phyloP scores from a whole-genome alignment of 1,140 invertebrate species.

The Triops longicaudatus region DNA sequence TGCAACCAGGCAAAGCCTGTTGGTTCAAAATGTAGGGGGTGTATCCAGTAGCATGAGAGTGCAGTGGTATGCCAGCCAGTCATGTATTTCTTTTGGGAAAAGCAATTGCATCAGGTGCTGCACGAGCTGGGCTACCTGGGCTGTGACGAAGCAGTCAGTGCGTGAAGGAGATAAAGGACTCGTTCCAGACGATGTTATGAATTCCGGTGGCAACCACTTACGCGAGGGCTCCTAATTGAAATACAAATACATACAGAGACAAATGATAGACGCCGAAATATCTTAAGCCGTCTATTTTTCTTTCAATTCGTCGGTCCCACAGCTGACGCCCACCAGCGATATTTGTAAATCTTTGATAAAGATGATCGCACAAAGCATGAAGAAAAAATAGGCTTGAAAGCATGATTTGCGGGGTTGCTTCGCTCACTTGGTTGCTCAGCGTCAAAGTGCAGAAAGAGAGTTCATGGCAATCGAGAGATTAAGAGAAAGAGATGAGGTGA shows the following conservation, averaged over 20 bases:
- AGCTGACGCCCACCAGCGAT: not conserved
- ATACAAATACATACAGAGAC: not conserved
- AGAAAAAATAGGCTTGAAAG: not conserved
- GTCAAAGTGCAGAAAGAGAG: not conserved
- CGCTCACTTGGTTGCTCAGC: not conserved
- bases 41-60: not conserved
- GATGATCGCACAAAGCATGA: not conserved
- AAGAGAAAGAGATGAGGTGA: not conserved
- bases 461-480: not conserved
- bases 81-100: not conserved
- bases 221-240: not conserved
- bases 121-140: slow-evolving; percentile 4
- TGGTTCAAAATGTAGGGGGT: not conserved
- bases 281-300: not conserved
- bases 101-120: not conserved
- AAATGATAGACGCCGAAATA: not conserved
- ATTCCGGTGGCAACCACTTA: slow-evolving; percentile 3
- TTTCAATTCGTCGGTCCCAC: not conserved
- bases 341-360: not conserved
- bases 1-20: not conserved
- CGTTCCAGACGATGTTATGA: not conserved
- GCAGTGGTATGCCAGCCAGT: not conserved
- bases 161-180: slow-evolving; percentile 14
- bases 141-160: slow-evolving; percentile 4
- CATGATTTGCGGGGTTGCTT: not conserved